These are phyloP conservation scores for Sinocyclocheilus grahami DNA, from an alignment of 2,113 vertebrate genomes.

Conservation along the genomic window DNA sequence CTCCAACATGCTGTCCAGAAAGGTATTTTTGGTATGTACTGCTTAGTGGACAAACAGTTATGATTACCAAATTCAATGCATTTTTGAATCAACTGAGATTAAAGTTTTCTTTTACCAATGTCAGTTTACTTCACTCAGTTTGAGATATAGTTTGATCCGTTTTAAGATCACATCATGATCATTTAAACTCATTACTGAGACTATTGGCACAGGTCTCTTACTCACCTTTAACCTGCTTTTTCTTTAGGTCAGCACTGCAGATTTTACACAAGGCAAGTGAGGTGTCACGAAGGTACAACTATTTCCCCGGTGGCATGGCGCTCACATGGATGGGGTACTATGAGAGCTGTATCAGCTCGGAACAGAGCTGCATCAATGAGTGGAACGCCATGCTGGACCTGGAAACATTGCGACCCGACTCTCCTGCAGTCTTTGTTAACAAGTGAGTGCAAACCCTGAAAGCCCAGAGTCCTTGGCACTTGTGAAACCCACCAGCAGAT, in stretches of 20 bases:
- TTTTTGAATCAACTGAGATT: no score
- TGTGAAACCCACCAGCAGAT: not conserved
- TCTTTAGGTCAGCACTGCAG: slow-evolving; percentile 91
- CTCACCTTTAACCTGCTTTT: not conserved
- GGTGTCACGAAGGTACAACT: slow-evolving; percentile 89
- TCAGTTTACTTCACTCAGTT: no score
- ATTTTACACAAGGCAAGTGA: slow-evolving; percentile 96
- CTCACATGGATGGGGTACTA: slow-evolving; percentile 96
- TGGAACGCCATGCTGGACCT: slow-evolving; percentile 97
- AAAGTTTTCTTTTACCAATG: no score
- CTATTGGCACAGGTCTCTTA: no score
- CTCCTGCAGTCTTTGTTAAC: slow-evolving; percentile 89
- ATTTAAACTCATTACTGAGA: no score
- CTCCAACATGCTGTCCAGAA: no score
- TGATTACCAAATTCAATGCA: no score
- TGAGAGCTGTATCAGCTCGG: slow-evolving; percentile 90
- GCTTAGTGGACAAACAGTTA: no score
- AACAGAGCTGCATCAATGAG: slow-evolving; percentile 97
- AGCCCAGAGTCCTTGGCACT: slow-evolving; percentile 53
- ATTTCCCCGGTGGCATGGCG: slow-evolving; percentile 90
- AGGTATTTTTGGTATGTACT: no score
- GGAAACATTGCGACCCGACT: slow-evolving; percentile 89
- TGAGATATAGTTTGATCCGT: not conserved
- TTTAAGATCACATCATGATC: not conserved
- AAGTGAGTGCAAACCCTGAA: slow-evolving; percentile 71